A percentile compares a stretch with the other conserved stretches of the same genome.
These are phyloP conservation scores for Dryobota labecula DNA, from an alignment of 2,888 invertebrate species.

Conservation along the genomic window DNA sequence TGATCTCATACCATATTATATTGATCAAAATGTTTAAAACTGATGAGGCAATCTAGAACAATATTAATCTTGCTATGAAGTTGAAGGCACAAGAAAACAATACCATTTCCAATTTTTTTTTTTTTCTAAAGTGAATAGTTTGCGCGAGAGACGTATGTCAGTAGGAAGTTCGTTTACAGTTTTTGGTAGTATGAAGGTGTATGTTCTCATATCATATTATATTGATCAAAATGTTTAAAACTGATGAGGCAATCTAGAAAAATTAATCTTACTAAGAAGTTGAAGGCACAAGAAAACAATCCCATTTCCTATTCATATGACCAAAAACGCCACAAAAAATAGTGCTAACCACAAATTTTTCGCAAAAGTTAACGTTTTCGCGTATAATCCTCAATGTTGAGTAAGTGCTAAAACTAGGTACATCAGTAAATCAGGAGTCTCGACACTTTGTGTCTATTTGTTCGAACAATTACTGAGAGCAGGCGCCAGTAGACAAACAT, in stretches of 20 bases:
- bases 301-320: background rate
- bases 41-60: too few relatives aligned
- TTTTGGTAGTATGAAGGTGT: too few relatives aligned
- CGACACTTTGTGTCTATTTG: conserved; percentile 81
- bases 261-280: too few relatives aligned
- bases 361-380: conserved; percentile 48
- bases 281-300: background rate
- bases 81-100: background rate
- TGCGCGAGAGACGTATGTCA: too few relatives aligned
- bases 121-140: too few relatives aligned
- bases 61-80: too few relatives aligned
- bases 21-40: background rate
- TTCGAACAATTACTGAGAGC: conserved; percentile 85
- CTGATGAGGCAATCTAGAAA: background rate
- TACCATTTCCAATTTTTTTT: too few relatives aligned
- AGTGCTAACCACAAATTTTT: conserved; percentile 10
- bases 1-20: too few relatives aligned
- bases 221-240: background rate
- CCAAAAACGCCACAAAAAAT: background rate
- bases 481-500: conserved; percentile 88
- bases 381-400: conserved; percentile 68
- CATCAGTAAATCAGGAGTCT: conserved; percentile 86
- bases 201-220: too few relatives aligned
- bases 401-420: conserved; percentile 87
- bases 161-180: too few relatives aligned